A percentile compares a stretch with the other conserved stretches of the same genome.
phyloP scores from a whole-genome alignment of 23 tunicate species.

The Styela clava region DNA sequence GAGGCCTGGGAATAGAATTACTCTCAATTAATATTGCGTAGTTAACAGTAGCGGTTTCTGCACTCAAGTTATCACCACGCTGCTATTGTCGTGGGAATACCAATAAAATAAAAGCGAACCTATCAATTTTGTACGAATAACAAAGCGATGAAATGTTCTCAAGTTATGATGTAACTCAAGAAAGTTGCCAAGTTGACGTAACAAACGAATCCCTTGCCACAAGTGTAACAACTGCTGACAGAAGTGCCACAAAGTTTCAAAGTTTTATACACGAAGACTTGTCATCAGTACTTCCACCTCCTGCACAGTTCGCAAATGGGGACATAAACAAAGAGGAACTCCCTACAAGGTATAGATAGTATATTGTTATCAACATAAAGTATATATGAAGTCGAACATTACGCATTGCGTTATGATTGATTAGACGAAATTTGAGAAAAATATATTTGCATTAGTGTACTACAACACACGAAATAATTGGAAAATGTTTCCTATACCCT shows the following conservation, averaged over 20 bases:
- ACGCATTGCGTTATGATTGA: too few species aligned
- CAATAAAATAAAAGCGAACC: neutral
- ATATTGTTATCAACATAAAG: too few species aligned
- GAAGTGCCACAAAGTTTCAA: neutral
- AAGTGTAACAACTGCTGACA: neutral
- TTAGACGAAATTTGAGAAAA: too few species aligned
- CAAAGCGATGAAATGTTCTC: neutral
- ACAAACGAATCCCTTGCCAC: neutral
- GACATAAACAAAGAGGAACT: neutral
- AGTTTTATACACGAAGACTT: neutral
- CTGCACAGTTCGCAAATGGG: neutral
- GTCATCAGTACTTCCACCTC: constrained; percentile 10
- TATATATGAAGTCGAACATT: too few species aligned
- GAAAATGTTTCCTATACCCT: too few species aligned
- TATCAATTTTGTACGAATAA: neutral
- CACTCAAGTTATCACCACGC: neutral
- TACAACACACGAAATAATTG: too few species aligned
- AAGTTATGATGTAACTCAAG: neutral
- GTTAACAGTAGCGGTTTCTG: neutral
- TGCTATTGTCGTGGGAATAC: neutral
- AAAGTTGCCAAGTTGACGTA: neutral
- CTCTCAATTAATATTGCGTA: neutral
- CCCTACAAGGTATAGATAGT: neutral
- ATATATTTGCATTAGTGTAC: too few species aligned
- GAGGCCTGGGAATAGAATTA: neutral